Conservation (phyloP, 2,113 vertebrate species). For the Dolichallabes microphthalmus region DNA sequence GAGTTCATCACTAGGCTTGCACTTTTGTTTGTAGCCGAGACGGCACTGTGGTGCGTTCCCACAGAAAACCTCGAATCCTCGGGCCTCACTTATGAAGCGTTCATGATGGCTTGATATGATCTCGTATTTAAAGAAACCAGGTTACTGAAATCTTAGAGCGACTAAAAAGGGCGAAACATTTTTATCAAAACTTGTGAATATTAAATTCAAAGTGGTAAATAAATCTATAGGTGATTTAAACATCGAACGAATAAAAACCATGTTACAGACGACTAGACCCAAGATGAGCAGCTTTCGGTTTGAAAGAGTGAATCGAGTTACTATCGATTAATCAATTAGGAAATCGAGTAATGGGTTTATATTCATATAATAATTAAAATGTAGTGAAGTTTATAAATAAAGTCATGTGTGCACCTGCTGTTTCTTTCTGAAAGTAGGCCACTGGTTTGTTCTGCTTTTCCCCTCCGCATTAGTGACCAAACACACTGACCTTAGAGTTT, state of each 20-base stretch:
- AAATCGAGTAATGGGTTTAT: neutral
- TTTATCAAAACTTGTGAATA: neutral
- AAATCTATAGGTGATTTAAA: neutral
- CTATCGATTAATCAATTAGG: neutral
- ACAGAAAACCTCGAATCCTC: neutral
- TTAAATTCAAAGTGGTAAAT: too few species aligned
- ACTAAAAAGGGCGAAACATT: neutral
- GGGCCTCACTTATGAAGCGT: neutral
- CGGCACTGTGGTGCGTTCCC: neutral
- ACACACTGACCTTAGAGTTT: constrained; percentile 25
- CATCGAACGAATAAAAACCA: neutral
- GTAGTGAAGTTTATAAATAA: neutral
- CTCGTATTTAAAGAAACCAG: neutral
- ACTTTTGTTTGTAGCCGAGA: neutral
- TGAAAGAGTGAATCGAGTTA: too few species aligned
- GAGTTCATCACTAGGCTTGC: neutral
- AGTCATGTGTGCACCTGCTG: neutral
- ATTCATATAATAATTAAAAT: too few species aligned
- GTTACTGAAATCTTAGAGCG: neutral
- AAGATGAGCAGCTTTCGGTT: neutral
- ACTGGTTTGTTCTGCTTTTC: neutral
- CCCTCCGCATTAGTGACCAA: neutral
- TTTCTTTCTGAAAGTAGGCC: constrained; percentile 29
- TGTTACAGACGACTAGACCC: neutral
- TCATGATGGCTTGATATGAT: neutral